Conservation (phyloP, 2,113 vertebrate genomes). For the Catharus fuscescens region DNA sequence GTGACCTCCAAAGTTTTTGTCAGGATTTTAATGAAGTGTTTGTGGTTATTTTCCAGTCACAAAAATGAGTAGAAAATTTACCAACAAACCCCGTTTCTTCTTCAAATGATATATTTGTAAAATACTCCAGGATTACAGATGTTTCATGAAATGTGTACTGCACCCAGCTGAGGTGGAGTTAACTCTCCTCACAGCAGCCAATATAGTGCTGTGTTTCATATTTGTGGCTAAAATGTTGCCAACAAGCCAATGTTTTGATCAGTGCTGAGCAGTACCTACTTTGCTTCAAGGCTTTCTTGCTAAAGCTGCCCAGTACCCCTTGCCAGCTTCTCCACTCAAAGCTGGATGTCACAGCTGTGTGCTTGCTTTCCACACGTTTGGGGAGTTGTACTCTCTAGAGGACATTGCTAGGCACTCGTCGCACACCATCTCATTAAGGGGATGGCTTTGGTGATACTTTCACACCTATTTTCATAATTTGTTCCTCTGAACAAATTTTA, state of each 20-base stretch:
- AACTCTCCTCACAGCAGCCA: not conserved
- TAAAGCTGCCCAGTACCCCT: not conserved
- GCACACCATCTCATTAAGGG: not conserved
- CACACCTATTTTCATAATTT: not conserved
- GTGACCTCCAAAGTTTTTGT: not conserved
- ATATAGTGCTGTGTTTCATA: not conserved
- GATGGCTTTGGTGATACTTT: not conserved
- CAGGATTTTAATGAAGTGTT: not conserved
- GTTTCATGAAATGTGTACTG: not conserved
- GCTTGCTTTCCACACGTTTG: not conserved
- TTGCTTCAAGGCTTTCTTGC: not conserved
- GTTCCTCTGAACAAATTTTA: not conserved
- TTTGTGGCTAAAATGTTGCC: not conserved
- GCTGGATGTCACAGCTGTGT: not conserved
- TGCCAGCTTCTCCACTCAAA: rapidly evolving
- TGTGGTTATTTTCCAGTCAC: rapidly evolving
- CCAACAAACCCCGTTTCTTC: not conserved
- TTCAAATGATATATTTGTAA: not conserved
- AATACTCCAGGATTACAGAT: not conserved
- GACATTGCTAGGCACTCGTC: not conserved
- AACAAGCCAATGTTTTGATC: not conserved
- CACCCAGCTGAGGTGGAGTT: not conserved
- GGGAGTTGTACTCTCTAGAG: not conserved
- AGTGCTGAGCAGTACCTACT: not conserved
- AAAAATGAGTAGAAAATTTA: not conserved